Conservation (phyloP, 2,797 vertebrate genomes). For the Coreius guichenoti region DNA sequence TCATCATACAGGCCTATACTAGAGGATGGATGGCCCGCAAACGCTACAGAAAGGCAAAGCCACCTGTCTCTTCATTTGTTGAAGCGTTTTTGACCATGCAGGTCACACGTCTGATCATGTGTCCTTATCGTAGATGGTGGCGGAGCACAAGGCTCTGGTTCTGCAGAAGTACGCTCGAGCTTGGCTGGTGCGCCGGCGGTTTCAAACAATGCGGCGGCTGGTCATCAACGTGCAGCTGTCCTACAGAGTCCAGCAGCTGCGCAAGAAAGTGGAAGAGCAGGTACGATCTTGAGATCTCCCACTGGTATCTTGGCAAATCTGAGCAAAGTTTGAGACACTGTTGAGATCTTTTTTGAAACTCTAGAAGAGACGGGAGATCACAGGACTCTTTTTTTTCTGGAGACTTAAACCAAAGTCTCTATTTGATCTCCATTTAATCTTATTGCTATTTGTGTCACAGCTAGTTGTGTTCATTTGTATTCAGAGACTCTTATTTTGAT, state of each 20-base stretch:
- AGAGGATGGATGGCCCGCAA: conserved; percentile 91
- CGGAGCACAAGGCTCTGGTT: conserved; percentile 90
- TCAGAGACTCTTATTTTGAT: too few species aligned
- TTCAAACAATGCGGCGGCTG: conserved; percentile 91
- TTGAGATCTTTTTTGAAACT: not conserved
- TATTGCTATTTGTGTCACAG: not conserved
- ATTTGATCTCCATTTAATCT: not conserved
- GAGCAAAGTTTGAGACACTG: not conserved
- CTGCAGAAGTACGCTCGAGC: conserved; percentile 94
- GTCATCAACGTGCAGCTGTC: conserved; percentile 95
- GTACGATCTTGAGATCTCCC: conserved; percentile 68
- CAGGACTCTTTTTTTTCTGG: not conserved
- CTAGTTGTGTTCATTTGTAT: too few species aligned
- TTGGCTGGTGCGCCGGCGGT: conserved; percentile 91
- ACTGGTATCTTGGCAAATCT: not conserved
- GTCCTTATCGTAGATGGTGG: conserved; percentile 81
- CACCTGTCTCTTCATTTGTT: not conserved
- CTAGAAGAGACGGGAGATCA: not conserved
- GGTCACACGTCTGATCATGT: not conserved
- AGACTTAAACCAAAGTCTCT: not conserved
- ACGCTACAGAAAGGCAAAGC: conserved; percentile 85
- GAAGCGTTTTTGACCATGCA: not conserved
- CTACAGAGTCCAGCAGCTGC: conserved; percentile 90
- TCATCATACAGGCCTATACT: conserved; percentile 90
- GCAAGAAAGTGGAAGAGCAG: conserved; percentile 94